Evolutionary conservation across 2,797 vertebrate species (phyloP).

Genomic region (Nannoperca australis): DNA sequence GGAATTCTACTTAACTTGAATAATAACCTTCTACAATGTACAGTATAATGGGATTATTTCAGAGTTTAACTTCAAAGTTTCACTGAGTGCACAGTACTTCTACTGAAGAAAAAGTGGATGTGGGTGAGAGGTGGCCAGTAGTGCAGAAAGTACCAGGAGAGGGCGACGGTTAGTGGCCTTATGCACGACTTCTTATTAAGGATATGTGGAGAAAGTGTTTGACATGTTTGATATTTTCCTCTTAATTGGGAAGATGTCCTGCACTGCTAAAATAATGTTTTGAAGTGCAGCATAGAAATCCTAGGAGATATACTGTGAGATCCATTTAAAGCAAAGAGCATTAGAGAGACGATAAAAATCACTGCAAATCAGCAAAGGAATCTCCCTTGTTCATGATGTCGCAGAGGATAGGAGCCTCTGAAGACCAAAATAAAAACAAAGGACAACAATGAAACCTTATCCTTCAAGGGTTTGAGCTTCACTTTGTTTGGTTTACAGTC

Average conservation of each 20-base stretch:
- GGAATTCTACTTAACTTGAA: neutral
- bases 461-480: constrained; percentile 62
- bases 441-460: constrained; percentile 78
- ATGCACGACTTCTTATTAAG: constrained; percentile 5
- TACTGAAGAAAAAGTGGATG: neutral
- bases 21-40: neutral
- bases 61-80: neutral
- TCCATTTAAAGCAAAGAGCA: constrained; percentile 1
- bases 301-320: neutral
- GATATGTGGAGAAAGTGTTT: constrained; percentile 4
- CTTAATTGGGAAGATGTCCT: constrained; percentile 1
- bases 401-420: constrained; percentile 48
- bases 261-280: neutral
- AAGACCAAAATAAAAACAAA: constrained; percentile 77
- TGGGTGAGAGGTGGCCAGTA: constrained; percentile 31
- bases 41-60: neutral
- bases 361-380: constrained; percentile 59
- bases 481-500: constrained; percentile 81
- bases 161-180: constrained; percentile 15
- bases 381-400: constrained; percentile 49
- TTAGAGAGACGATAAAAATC: constrained; percentile 23
- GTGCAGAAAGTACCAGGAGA: constrained; percentile 25
- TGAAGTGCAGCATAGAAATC: constrained; percentile 4
- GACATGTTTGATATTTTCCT: neutral
- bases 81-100: neutral